These are phyloP conservation scores for Myotis vivesi DNA, from an alignment of 2,797 vertebrate genomes.

Conservation along the genomic window DNA sequence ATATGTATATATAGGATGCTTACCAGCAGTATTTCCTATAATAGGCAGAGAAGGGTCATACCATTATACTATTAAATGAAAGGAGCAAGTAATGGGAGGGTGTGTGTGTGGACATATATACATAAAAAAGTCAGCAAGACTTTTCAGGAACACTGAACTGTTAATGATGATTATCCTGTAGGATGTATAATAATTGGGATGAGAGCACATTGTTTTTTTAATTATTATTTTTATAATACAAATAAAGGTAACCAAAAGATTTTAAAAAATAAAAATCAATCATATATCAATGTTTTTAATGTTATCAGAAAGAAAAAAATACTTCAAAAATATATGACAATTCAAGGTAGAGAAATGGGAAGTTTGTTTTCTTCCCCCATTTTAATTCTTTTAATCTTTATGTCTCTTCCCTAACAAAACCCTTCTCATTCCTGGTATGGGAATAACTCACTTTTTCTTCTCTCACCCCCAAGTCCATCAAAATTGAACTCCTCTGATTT, in stretches of 20 bases:
- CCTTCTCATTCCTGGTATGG: neutral
- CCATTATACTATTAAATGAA: neutral
- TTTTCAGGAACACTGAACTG: neutral
- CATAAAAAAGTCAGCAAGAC: neutral
- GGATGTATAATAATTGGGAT: neutral
- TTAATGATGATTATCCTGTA: neutral
- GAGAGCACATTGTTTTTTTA: neutral
- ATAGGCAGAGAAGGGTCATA: neutral
- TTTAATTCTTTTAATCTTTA: neutral
- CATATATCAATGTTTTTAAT: neutral
- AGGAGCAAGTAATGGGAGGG: neutral
- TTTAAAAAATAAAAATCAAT: neutral
- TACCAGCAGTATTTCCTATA: neutral
- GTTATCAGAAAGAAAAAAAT: neutral
- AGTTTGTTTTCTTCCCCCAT: neutral
- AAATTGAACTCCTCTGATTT: neutral
- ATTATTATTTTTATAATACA: neutral
- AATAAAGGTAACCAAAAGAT: neutral
- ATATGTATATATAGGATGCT: neutral
- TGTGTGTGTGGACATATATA: neutral
- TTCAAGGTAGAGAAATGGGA: neutral
- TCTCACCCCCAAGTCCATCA: neutral
- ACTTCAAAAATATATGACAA: neutral
- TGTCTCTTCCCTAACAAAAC: neutral
- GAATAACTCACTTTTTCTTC: neutral